Evolutionary conservation across 2,888 invertebrate species (phyloP).

Genomic region (Caenorhabditis sp.): DNA sequence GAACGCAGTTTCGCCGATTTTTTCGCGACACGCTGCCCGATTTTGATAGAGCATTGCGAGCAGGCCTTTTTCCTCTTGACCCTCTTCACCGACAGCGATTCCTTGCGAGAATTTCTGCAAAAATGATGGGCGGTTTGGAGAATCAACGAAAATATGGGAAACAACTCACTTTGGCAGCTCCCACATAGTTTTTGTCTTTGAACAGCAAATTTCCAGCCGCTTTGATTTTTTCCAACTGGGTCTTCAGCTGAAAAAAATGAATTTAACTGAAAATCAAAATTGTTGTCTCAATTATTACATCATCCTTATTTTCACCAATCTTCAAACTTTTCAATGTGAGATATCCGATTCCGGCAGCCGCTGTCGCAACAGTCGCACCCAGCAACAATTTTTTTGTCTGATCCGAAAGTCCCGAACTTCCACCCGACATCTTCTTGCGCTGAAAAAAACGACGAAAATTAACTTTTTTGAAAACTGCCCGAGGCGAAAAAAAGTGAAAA

Average conservation of each 20-base stretch:
- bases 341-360: conserved; percentile 31
- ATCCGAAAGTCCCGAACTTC: conserved; percentile 20
- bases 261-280: background rate
- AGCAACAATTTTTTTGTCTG: conserved; percentile 29
- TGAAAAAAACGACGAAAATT: conserved; percentile 5
- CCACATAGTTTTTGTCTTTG: conserved; percentile 24
- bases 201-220: conserved; percentile 23
- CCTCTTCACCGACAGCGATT: conserved; percentile 11
- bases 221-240: conserved; percentile 25
- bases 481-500: too few relatives aligned
- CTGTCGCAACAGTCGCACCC: conserved; percentile 29
- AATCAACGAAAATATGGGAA: conserved; percentile 8
- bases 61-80: conserved; percentile 4
- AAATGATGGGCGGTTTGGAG: too few relatives aligned
- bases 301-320: background rate
- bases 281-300: background rate
- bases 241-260: conserved; percentile 15
- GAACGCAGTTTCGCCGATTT: conserved; percentile 8
- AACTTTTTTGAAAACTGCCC: too few relatives aligned
- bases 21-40: conserved; percentile 37
- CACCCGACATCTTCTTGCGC: conserved; percentile 20
- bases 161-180: conserved; percentile 16
- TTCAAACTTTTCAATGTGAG: conserved; percentile 13
- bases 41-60: conserved; percentile 42
- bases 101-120: conserved; percentile 19